Conservation (phyloP, 2,113 vertebrate species). For the Hippocampus barbouri region DNA sequence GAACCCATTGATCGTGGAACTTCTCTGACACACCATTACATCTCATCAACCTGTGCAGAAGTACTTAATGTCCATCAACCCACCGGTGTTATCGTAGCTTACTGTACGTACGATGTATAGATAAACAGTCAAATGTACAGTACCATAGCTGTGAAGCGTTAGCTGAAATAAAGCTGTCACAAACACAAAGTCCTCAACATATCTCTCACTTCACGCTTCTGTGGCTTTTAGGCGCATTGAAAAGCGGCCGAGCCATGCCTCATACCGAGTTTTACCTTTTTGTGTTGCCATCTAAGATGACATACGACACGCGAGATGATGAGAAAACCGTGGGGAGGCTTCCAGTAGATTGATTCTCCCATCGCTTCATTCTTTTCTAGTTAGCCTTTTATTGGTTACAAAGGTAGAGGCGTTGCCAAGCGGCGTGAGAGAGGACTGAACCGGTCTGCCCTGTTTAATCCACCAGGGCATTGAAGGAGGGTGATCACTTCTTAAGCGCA, state of each 20-base stretch:
- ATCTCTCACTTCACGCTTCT: slow-evolving; percentile 75
- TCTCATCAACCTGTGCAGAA: too few species aligned
- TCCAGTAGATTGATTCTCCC: slow-evolving; percentile 99
- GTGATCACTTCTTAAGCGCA: slow-evolving; percentile 97
- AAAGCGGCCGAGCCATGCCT: slow-evolving; percentile 82
- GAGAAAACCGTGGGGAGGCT: slow-evolving; percentile 98
- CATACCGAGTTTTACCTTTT: slow-evolving; percentile 89
- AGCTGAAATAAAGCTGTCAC: slow-evolving; percentile 9
- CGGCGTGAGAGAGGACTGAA: slow-evolving; percentile 80
- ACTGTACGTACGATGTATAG: not conserved
- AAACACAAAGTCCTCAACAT: slow-evolving; percentile 72
- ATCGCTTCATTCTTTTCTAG: slow-evolving; percentile 97
- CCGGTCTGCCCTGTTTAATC: slow-evolving; percentile 93
- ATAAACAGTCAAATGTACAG: not conserved
- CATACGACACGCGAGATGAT: slow-evolving; percentile 90
- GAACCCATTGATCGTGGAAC: too few species aligned
- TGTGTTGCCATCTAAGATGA: slow-evolving; percentile 91
- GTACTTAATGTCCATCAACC: not conserved
- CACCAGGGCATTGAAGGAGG: slow-evolving; percentile 90
- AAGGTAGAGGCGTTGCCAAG: slow-evolving; percentile 83
- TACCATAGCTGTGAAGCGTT: not conserved
- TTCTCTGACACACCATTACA: too few species aligned
- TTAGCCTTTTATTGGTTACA: slow-evolving; percentile 99
- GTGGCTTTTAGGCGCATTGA: slow-evolving; percentile 84
- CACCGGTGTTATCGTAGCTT: too few species aligned